Percentiles rank a stretch among this genome's conserved stretches.
Evolutionary conservation across 2,113 vertebrate species (phyloP).

Genomic region (Xenopus laevis): DNA sequence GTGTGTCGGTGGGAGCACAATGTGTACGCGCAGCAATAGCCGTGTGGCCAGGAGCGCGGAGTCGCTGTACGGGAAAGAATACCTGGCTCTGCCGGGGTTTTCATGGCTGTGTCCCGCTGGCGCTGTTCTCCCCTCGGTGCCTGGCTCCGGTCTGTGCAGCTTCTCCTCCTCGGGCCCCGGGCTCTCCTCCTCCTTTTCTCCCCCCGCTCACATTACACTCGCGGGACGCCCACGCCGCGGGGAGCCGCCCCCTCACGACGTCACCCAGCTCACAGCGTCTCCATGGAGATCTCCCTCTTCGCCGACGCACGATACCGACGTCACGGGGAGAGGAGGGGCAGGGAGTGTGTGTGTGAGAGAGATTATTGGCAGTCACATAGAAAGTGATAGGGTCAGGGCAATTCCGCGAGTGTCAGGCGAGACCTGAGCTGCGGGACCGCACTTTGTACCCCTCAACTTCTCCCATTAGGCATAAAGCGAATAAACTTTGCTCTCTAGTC

Average conservation of each 20-base stretch:
- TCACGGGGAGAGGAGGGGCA: constrained; percentile 40
- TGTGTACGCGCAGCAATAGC: background rate
- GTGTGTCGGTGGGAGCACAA: background rate
- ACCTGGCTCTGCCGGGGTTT: constrained; percentile 68
- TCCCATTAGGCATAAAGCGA: no score
- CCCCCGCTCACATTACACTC: constrained; percentile 62
- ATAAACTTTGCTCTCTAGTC: no score
- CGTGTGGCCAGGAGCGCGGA: background rate
- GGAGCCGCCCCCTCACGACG: constrained; percentile 48
- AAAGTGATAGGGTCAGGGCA: no score
- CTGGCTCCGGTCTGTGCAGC: constrained; percentile 62
- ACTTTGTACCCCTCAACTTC: no score
- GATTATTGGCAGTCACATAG: background rate
- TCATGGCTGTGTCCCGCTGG: constrained; percentile 59
- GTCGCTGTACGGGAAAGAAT: background rate
- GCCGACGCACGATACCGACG: constrained; percentile 18
- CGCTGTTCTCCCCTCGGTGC: constrained; percentile 46
- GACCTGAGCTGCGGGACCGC: no score
- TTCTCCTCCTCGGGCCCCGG: constrained; percentile 55
- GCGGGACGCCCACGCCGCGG: constrained; percentile 65
- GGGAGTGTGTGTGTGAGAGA: constrained; percentile 40
- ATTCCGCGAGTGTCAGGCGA: no score
- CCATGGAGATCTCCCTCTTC: constrained; percentile 65
- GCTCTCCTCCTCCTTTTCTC: constrained; percentile 39
- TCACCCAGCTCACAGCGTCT: constrained; percentile 67